Evolutionary conservation across 2,113 vertebrate genomes (phyloP), one percentile per base, ranked within the genome.

Genomic region (Chunga burmeisteri): DNA sequence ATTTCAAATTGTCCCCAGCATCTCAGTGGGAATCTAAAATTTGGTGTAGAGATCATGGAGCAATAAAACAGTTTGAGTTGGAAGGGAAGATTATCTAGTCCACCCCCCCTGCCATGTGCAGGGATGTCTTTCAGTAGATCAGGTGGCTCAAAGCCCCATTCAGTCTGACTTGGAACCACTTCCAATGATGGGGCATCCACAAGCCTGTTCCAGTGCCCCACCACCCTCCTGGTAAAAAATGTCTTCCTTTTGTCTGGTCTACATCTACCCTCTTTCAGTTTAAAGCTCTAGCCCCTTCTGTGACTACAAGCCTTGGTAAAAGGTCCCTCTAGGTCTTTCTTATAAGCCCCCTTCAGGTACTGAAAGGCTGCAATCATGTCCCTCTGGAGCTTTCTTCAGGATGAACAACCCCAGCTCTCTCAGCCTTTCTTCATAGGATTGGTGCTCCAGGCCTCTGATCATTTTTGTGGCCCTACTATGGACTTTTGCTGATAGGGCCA

Each of bases 341-440:
- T 82, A 16, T 1, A 72, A 26, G 18, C 0, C 0, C 15, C 4
- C 2, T 44, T 49, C 42, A 53, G 18, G 2, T 53, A 16, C n/a
- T 52, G 26, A 34, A 81, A 67, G 12, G 11, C 19, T 26, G 4
- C 7, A 40, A 0, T 49, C 3, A 13, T 11, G 23, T 68, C 17
- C 7, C 17, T 67, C 4, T 1, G 38, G 8, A 68, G 29, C 10
- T 8, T 80, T 86, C 61, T 88, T 12, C 16, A 27, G 20, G 9
- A 20, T 79, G 14, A 46, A 56, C 25, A 59, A 30, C 30, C 12
- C 2, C 6, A 42, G 2, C 14, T 71, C 7, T 87, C 19, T 25
- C 7, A 47, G 36, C 15, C 6, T 62, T 47, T 66, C 46, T 36
- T 61, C 40, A 15, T 6, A 46, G 22, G 40, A 10, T 38, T 38